Percentiles rank a stretch among this genome's conserved stretches.
Conservation (phyloP, 2,113 vertebrate species). For the Phaethornis superciliosus region DNA sequence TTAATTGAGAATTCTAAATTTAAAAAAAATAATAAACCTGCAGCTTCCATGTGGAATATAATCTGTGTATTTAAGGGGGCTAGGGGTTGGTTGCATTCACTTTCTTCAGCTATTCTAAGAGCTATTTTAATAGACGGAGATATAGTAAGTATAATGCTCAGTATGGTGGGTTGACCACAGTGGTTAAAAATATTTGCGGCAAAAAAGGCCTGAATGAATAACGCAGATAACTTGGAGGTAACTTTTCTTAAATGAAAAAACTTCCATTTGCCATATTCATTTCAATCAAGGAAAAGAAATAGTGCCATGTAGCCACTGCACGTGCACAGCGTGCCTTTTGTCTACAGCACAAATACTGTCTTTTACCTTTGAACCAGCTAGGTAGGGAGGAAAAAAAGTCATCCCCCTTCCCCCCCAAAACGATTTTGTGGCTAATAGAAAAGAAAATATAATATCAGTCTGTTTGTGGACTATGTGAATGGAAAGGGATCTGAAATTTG, state of each 20-base stretch:
- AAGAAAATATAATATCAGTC: not conserved
- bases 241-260: not conserved
- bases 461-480: not conserved
- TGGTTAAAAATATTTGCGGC: not conserved
- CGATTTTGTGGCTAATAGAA: not conserved
- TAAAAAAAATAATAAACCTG: not conserved
- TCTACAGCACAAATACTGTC: not conserved
- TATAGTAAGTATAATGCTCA: not conserved
- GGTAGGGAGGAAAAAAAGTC: not conserved
- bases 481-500: not conserved
- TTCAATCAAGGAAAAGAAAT: not conserved
- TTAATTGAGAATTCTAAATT: not conserved
- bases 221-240: not conserved
- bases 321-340: not conserved
- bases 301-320: not conserved
- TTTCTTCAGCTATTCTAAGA: not conserved
- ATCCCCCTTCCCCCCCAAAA: not conserved
- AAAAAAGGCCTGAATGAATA: not conserved
- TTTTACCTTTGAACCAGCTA: not conserved
- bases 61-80: not conserved
- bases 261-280: not conserved
- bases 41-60: not conserved
- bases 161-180: not conserved
- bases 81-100: not conserved
- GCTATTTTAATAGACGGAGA: not conserved